Evolutionary conservation across 2,888 invertebrate genomes (phyloP), one percentile per base, ranked within the genome.

Genomic region (Leucophenga montana): DNA sequence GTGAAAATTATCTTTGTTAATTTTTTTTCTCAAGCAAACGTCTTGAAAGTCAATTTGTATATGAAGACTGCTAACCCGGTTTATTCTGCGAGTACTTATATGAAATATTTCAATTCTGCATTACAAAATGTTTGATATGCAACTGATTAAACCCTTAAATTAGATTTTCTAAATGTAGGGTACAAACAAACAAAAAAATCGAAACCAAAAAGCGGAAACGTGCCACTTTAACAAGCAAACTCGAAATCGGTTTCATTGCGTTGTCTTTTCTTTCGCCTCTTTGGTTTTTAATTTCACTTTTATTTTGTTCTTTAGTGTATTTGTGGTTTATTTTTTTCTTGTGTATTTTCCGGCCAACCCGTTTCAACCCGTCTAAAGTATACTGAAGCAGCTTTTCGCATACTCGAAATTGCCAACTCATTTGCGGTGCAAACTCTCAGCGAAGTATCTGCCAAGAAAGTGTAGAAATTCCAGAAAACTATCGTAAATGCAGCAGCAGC

Each of bases 241-340:
- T 20, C n/a, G 54, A 20, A 39, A 50, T 39, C 31, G 27, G 33
- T 54, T 39, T 16, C 14, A 27, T 48, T 59, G 33, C 22, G 59
- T 59, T 16, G 16, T 31, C n/a, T 16, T 59, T 61, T 61, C 18
- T 18, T 61, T 13, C 18, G 27, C 56, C 31, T 54, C 54, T 57
- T 33, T 31, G 16, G 67, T 73, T 74, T 71, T 71, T 72, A 66
- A 74, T 79, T 70, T 73, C 73, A 70, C 70, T 71, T 70, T 73
- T 70, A 70, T 57, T 27, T 13, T 56, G 6, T 56, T 56, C 8
- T n/a, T 18, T 18, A 11, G 6, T n/a, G 6, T 50, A 6, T 50
- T n/a, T 48, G 46, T 46, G 13, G n/a, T 53, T 56, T 20, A 20
- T 56, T 22, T 27, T 14, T 13, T 22, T 22, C 18, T 50, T 54